A percentile compares a stretch with the other conserved stretches of the same genome.
phyloP scores from a whole-genome alignment of 2,797 vertebrate species.

The Prionace glauca region DNA sequence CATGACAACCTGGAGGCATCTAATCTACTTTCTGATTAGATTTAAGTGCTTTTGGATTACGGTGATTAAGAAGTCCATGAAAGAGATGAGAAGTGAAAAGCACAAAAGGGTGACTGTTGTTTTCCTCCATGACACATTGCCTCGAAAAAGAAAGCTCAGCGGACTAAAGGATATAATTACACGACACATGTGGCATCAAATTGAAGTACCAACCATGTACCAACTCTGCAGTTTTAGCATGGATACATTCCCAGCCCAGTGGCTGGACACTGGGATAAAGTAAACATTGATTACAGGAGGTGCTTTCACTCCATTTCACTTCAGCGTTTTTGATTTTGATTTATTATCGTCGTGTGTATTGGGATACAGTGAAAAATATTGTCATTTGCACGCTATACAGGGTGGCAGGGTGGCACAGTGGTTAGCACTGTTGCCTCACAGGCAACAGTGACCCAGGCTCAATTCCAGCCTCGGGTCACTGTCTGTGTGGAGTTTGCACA shows the following conservation, averaged over 20 bases:
- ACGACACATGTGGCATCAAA: neutral
- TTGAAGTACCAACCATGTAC: neutral
- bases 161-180: neutral
- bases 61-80: neutral
- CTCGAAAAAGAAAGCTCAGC: neutral
- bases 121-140: neutral
- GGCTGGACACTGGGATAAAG: neutral
- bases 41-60: neutral
- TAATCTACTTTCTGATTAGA: conserved; percentile 3
- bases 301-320: neutral
- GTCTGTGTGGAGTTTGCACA: too few species aligned
- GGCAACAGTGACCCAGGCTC: too few species aligned
- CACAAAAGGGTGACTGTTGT: neutral
- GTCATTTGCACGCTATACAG: too few species aligned
- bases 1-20: neutral
- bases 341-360: too few species aligned
- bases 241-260: neutral
- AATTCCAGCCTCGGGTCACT: too few species aligned
- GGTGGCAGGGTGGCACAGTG: too few species aligned
- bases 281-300: neutral
- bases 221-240: neutral
- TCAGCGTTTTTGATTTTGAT: neutral
- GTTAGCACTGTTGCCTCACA: too few species aligned
- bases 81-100: neutral
- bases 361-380: too few species aligned